These are phyloP conservation scores for Physella acuta DNA, from an alignment of 1,140 invertebrate genomes.

Conservation along the genomic window DNA sequence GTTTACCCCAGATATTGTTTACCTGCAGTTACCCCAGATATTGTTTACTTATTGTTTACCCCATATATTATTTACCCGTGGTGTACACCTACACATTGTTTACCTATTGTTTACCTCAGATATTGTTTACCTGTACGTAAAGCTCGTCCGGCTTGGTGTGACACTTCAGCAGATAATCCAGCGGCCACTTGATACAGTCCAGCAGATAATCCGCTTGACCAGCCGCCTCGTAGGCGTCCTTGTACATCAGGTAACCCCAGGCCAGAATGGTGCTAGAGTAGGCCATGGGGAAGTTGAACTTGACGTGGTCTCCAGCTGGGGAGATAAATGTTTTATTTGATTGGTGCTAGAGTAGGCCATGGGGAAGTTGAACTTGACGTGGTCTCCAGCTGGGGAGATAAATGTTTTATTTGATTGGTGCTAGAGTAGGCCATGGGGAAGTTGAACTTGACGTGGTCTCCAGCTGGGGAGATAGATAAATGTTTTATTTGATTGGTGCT, in stretches of 20 bases:
- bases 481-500: too few relatives aligned
- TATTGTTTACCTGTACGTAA: conserved; percentile 39
- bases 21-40: background rate
- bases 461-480: too few relatives aligned
- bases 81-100: background rate
- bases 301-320: conserved; percentile 71
- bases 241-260: conserved; percentile 67
- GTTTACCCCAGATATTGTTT: background rate
- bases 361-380: too few relatives aligned
- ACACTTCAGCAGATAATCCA: conserved; percentile 69
- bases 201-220: conserved; percentile 61
- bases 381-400: too few relatives aligned
- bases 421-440: too few relatives aligned
- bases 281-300: conserved; percentile 71
- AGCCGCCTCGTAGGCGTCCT: conserved; percentile 62
- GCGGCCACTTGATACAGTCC: conserved; percentile 62
- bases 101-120: background rate
- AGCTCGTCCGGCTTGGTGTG: conserved; percentile 35
- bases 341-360: too few relatives aligned
- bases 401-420: too few relatives aligned
- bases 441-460: too few relatives aligned
- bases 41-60: background rate
- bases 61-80: too few relatives aligned
- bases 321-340: too few relatives aligned
- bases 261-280: conserved; percentile 65